Percentiles rank a stretch among this genome's conserved stretches.
Conservation (phyloP, 2,888 invertebrate genomes). For the Auanema sp. region DNA sequence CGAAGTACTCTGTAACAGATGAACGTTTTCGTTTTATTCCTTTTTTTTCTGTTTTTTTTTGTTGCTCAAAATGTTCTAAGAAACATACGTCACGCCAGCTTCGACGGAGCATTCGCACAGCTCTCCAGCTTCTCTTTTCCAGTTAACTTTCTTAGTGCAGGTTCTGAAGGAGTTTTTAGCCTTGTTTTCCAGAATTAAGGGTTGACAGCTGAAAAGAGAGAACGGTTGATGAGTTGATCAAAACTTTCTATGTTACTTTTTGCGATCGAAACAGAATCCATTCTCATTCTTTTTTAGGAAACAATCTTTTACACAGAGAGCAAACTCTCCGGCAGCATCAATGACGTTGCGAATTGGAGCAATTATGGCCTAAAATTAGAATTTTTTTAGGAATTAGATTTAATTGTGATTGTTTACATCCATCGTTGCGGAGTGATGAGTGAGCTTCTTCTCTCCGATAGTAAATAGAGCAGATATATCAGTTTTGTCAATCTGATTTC, state of each 20-base stretch:
- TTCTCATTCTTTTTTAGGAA: slow-evolving; percentile 52
- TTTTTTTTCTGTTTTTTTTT: too few species aligned
- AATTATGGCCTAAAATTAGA: slow-evolving; percentile 38
- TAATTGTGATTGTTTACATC: slow-evolving; percentile 13
- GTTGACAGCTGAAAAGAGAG: slow-evolving; percentile 48
- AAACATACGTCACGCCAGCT: slow-evolving; percentile 47
- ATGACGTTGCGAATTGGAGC: slow-evolving; percentile 52
- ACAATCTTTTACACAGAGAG: slow-evolving; percentile 56
- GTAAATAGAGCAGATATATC: slow-evolving; percentile 57
- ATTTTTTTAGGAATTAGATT: not conserved
- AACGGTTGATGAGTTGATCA: not conserved
- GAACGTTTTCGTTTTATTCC: not conserved
- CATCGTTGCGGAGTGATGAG: slow-evolving; percentile 33
- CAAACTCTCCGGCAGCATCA: slow-evolving; percentile 57
- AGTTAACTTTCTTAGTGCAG: slow-evolving; percentile 53
- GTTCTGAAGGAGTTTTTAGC: slow-evolving; percentile 49
- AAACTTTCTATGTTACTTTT: slow-evolving; percentile 23
- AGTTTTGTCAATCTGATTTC: slow-evolving; percentile 52
- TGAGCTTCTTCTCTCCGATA: slow-evolving; percentile 51
- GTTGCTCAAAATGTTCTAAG: too few species aligned
- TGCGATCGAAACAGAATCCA: slow-evolving; percentile 59
- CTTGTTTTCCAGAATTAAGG: slow-evolving; percentile 49
- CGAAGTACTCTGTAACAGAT: slow-evolving; percentile 43
- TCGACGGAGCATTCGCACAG: slow-evolving; percentile 58
- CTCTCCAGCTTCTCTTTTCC: slow-evolving; percentile 58